These are phyloP conservation scores for Parapsyche elsis DNA, from an alignment of 1,140 invertebrate species.

Conservation along the genomic window DNA sequence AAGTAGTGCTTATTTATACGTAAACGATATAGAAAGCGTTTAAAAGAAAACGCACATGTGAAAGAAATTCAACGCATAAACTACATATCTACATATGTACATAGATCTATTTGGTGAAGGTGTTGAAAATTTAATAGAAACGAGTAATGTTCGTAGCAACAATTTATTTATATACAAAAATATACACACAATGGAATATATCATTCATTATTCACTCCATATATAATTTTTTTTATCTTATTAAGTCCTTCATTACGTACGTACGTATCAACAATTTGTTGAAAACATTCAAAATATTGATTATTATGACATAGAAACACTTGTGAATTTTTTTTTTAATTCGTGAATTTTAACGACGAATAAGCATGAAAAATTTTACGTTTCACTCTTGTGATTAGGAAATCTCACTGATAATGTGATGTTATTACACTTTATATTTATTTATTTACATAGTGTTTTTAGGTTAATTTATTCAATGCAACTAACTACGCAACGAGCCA, in stretches of 20 bases:
- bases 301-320: too few species aligned
- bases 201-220: conserved; percentile 15
- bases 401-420: background rate
- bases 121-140: background rate
- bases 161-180: conserved; percentile 42
- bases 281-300: too few species aligned
- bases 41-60: too few species aligned
- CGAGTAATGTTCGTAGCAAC: conserved; percentile 7
- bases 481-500: conserved; percentile 41
- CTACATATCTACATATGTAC: too few species aligned
- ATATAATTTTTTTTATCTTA: background rate
- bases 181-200: conserved; percentile 33
- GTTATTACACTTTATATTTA: background rate
- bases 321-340: too few species aligned
- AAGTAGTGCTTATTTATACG: too few species aligned
- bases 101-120: too few species aligned
- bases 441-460: background rate
- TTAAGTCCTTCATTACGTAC: background rate
- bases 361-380: conserved; percentile 20
- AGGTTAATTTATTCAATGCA: background rate
- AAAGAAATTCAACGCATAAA: too few species aligned
- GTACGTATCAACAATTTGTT: too few species aligned
- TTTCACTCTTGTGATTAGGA: background rate
- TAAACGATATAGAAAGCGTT: too few species aligned
- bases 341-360: too few species aligned